These are phyloP conservation scores for Seira sanloemensis DNA, from an alignment of 2,888 invertebrate genomes.

Conservation along the genomic window DNA sequence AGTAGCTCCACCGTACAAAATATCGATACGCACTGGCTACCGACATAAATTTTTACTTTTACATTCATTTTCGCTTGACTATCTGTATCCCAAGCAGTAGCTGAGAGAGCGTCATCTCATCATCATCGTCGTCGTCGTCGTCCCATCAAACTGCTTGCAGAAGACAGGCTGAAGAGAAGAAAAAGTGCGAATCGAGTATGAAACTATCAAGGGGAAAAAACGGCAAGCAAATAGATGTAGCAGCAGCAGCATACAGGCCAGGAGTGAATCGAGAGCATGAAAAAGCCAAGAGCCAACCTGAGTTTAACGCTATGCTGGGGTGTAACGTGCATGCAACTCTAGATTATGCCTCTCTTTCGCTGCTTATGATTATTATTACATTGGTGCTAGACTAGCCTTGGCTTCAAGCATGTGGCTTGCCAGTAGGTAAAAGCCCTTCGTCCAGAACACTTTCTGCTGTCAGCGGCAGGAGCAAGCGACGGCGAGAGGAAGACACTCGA, in stretches of 20 bases:
- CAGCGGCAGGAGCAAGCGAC: background rate
- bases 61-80: no score
- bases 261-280: no score
- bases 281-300: no score
- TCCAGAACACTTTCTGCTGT: background rate
- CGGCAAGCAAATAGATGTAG: background rate
- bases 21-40: no score
- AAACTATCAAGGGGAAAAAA: background rate
- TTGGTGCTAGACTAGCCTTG: background rate
- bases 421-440: constrained; percentile 1
- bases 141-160: no score
- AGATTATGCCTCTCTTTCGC: background rate
- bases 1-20: no score
- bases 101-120: background rate
- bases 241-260: background rate
- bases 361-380: background rate
- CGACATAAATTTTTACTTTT: no score
- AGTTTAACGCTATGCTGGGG: no score
- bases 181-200: background rate
- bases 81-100: no score
- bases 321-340: background rate
- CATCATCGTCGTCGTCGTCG: no score
- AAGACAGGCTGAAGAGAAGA: background rate
- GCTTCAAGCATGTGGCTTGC: background rate
- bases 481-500: no score